These are phyloP conservation scores for Xiphophorus birchmanni DNA, from an alignment of 2,797 vertebrate genomes.

Conservation along the genomic window DNA sequence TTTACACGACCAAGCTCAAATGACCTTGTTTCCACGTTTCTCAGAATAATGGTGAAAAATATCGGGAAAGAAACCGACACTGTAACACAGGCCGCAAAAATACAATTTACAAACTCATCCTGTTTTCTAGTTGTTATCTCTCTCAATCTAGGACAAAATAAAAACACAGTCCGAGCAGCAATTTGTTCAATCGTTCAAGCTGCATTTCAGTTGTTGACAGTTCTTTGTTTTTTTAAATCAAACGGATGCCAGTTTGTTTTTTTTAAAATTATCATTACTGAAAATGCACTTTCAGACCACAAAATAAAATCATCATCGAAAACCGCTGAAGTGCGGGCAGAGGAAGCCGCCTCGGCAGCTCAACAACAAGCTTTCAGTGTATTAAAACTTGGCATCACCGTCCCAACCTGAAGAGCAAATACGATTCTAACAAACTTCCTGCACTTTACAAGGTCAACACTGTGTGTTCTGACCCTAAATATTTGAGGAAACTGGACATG, in stretches of 20 bases:
- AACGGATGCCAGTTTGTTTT: too few relatives aligned
- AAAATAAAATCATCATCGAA: neutral
- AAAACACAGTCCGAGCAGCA: too few relatives aligned
- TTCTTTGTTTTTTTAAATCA: too few relatives aligned
- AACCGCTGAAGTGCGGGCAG: neutral
- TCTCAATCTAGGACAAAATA: too few relatives aligned
- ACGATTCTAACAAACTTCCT: neutral
- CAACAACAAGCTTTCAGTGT: neutral
- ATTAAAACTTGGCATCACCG: neutral
- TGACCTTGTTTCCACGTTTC: neutral
- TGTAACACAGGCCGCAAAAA: neutral
- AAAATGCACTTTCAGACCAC: neutral
- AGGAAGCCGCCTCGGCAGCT: neutral
- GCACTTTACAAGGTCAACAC: neutral
- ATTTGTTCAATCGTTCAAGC: too few relatives aligned
- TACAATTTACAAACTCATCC: neutral
- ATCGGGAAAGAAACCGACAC: neutral
- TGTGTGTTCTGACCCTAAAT: neutral
- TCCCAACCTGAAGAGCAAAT: neutral
- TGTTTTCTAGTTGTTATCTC: too few relatives aligned
- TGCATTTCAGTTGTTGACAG: too few relatives aligned
- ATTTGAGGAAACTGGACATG: neutral
- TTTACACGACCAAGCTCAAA: neutral
- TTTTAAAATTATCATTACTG: neutral
- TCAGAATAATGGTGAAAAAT: neutral